Conservation (phyloP, 2,888 invertebrate genomes). For the Drosophila nr. fundita region DNA sequence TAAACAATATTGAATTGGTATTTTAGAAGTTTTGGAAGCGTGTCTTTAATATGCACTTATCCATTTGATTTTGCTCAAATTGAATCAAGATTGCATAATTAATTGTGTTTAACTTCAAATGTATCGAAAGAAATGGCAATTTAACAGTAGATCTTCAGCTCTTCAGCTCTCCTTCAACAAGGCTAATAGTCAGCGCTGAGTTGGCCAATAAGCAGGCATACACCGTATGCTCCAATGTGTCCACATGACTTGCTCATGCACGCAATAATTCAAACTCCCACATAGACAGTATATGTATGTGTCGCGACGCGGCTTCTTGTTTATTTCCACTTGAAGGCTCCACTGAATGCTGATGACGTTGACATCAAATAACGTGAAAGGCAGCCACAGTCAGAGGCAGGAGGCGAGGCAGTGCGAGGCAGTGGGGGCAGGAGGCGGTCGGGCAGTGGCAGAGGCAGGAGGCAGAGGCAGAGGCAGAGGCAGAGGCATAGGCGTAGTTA, state of each 20-base stretch:
- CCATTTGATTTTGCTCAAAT: background rate
- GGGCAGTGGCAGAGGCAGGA: background rate
- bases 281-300: conserved; percentile 1
- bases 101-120: background rate
- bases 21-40: background rate
- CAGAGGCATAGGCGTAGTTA: background rate
- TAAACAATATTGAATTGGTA: conserved; percentile 21
- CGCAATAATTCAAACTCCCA: background rate
- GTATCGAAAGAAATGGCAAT: background rate
- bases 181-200: conserved; percentile 13
- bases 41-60: background rate
- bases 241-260: conserved; percentile 12
- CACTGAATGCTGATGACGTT: conserved; percentile 38
- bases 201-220: conserved; percentile 11
- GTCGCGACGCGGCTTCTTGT: conserved; percentile 3
- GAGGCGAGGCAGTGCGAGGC: background rate
- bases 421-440: too few species aligned
- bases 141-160: background rate
- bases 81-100: background rate
- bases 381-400: background rate
- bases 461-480: background rate
- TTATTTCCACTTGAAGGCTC: conserved; percentile 37
- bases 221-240: background rate
- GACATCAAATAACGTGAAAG: conserved; percentile 19
- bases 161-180: too few species aligned